Base-by-base conservation (phyloP, 2,888 invertebrate species). In the Tetramorium bicarinatum region DNA sequence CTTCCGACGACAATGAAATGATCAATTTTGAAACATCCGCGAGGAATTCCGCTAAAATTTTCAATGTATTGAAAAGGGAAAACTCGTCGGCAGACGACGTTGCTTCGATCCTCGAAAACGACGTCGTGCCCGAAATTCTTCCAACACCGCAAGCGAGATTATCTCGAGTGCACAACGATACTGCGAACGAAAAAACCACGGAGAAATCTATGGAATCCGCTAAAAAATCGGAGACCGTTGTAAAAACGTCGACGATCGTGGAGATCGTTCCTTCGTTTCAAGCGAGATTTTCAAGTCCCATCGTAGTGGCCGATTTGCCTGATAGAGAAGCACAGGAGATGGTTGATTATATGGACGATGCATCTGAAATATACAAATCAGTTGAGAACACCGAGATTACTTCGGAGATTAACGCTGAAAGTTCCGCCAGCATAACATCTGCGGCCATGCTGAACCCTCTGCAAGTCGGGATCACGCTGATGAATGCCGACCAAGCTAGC, bases 381-480 rank as follows among this genome's bases (percentile, higher is more conserved):
- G 3, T 9, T 56, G 18, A 62, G 61, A 21, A 67, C 38, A 6
- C 18, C 11, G 3, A 69, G 52, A 8, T 49, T 29, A 47, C 7
- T 3, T 21, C 29, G 18, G 11, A 47, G 13, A 47, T 1, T 11
- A 34, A 47, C 18, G 25, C n/a, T 9, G 3, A 61, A n/a, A 69
- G n/a, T 4, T 9, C 84, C 0, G 66, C 71, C 0, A 90, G 91
- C 49, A 84, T 89, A 15, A 91, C 91, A 0, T 92, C 93, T 0
- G 87, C 93, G 8, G 72, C 92, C 3, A 87, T 93, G 7, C 47
- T 94, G 47, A 94, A 93, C 75, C 92, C 94, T 1, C 91, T 94
- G 29, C 94, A 94, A 44, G 94, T 92, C 0, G 94, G 94, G 3
- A 92, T 94, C 0, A 88, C 93, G 0, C 79, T 94, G 6, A 84